Evolutionary conservation across 2,797 vertebrate genomes (phyloP).

Genomic region (Paramormyrops hopkinsi): DNA sequence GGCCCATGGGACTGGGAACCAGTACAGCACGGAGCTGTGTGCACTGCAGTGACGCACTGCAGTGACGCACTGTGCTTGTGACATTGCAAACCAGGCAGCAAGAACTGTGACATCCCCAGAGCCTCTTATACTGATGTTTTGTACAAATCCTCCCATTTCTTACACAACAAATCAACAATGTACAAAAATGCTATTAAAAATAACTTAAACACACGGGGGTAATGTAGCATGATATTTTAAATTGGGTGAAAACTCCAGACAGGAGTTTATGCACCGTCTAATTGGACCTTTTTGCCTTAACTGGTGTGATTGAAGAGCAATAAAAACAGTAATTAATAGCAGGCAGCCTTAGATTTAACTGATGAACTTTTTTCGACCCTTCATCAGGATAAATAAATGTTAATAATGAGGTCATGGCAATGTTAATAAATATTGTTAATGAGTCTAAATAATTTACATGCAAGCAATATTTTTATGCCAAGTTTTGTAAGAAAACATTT

Average conservation of each 20-base stretch:
- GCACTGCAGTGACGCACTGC: conserved; percentile 53
- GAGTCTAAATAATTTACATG: not conserved
- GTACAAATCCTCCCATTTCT: not conserved
- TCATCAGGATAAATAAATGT: not conserved
- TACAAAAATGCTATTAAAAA: not conserved
- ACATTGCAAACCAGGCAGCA: not conserved
- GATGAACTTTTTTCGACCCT: not conserved
- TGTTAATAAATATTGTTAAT: not conserved
- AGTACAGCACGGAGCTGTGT: conserved; percentile 57
- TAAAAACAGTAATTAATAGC: not conserved
- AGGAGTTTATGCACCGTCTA: not conserved
- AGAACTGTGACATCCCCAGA: not conserved
- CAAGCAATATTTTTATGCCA: not conserved
- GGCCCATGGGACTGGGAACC: conserved; percentile 24
- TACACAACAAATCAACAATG: not conserved
- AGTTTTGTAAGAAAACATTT: not conserved
- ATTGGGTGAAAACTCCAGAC: not conserved
- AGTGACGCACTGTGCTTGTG: conserved; percentile 42
- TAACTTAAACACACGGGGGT: not conserved
- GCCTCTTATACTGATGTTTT: not conserved
- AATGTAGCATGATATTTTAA: not conserved
- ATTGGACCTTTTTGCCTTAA: conserved; percentile 17
- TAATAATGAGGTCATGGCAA: not conserved
- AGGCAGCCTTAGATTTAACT: not conserved
- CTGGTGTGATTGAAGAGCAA: not conserved